phyloP scores from a whole-genome alignment of 2,113 vertebrate species.

The Bos indicus region DNA sequence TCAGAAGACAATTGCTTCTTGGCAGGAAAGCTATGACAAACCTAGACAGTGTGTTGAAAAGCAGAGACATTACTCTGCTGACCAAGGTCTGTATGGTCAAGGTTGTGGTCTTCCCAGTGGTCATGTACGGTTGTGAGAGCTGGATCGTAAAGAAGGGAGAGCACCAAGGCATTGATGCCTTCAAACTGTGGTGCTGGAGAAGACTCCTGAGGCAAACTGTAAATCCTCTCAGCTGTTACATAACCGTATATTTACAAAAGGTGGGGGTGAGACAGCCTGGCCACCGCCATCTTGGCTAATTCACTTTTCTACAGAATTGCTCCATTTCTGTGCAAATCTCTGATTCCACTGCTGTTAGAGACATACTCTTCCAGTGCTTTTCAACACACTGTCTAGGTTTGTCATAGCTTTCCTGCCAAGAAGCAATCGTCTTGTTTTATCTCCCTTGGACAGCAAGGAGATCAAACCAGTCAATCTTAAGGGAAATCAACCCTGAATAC shows the following conservation, averaged over 20 bases:
- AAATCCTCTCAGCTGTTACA: too few relatives aligned
- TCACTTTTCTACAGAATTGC: too few relatives aligned
- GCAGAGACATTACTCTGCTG: neutral
- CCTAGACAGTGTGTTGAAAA: neutral
- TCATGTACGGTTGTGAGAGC: neutral
- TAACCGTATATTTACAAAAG: too few relatives aligned
- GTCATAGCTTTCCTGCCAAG: too few relatives aligned
- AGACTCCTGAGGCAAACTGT: neutral
- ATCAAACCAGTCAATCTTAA: neutral
- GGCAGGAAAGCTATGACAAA: neutral
- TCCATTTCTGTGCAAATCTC: too few relatives aligned
- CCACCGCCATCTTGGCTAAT: too few relatives aligned
- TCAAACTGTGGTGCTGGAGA: neutral
- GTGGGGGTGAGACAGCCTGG: too few relatives aligned
- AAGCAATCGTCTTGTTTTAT: too few relatives aligned
- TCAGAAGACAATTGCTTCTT: neutral
- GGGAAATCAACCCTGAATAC: neutral
- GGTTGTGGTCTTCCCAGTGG: neutral
- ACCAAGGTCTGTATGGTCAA: neutral
- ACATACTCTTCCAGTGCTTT: too few relatives aligned
- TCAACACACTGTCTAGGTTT: too few relatives aligned
- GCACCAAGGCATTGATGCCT: neutral
- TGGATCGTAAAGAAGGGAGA: neutral
- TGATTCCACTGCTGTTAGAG: too few relatives aligned
- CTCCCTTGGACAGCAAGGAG: neutral